phyloP scores from a whole-genome alignment of 2,888 invertebrate genomes.

The Idaea straminata region DNA sequence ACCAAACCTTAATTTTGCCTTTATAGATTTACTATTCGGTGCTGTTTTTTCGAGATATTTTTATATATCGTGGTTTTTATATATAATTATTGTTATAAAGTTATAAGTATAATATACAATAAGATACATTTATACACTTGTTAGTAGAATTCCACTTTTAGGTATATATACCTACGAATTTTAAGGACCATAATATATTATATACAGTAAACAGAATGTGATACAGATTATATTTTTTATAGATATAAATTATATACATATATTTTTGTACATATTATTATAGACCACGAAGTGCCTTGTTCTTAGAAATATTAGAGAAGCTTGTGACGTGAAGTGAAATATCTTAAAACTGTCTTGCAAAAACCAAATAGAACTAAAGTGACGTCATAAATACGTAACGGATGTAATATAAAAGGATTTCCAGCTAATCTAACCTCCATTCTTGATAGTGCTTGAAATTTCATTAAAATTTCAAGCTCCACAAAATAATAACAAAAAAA shows the following conservation, averaged over 20 bases:
- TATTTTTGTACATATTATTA: constrained; percentile 12
- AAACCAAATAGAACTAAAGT: too few relatives aligned
- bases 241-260: constrained; percentile 3
- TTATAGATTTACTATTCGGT: neutral
- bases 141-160: neutral
- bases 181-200: constrained; percentile 60
- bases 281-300: constrained; percentile 54
- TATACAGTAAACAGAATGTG: constrained; percentile 57
- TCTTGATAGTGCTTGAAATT: too few relatives aligned
- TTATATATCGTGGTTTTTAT: constrained; percentile 12
- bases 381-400: too few relatives aligned
- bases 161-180: constrained; percentile 17
- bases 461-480: too few relatives aligned
- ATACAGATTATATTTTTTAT: constrained; percentile 35
- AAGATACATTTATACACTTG: neutral
- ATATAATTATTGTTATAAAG: constrained; percentile 21
- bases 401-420: too few relatives aligned
- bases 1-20: too few relatives aligned
- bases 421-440: too few relatives aligned
- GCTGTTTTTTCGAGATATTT: constrained; percentile 14
- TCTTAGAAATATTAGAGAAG: constrained; percentile 40
- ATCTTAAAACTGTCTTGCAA: too few relatives aligned
- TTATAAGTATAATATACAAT: constrained; percentile 36
- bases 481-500: too few relatives aligned
- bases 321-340: neutral